Evolutionary conservation across 2,888 invertebrate species (phyloP), one percentile per base, ranked within the genome.

Genomic region (Campoletis raptor): DNA sequence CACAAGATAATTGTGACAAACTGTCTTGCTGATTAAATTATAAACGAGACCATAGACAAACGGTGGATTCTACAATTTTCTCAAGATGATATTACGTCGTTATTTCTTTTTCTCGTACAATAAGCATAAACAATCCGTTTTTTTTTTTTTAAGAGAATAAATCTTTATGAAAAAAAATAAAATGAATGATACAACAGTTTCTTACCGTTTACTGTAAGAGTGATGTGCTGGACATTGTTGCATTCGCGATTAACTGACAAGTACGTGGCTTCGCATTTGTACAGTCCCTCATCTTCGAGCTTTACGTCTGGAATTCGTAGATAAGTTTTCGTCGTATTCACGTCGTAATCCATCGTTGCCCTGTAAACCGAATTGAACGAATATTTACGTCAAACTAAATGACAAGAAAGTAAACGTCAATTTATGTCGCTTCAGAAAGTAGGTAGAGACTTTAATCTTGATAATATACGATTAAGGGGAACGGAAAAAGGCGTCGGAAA

Each of bases 181-280:
- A 70, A 61, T 7, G 42, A 45, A 40, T 24, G 21, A 37, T 21
- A 42, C 61, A 36, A 80, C 86, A 87, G 85, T 85, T 78, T 96
- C 97, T 97, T 94, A 98, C 97, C 97, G 93, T 97, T 96, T 6
- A 97, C 97, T 88, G 96, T 96, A 90, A 97, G 96, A 92, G 97
- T 97, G 87, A 97, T 97, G 93, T 97, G 96, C 93, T 97, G 97
- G 40, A 97, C 97, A 12, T 97, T 97, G 93, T 97, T 97, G 94
- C 98, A 98, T 89, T 97, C 97, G 0, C 96, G 96, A 90, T 93
- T 94, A 0, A 97, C 97, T 92, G 97, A 97, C 36, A 97, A 94
- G 94, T 97, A 97, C 0, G 97, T 97, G 92, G 97, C 97, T 94
- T 98, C 98, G 91, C 98, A 98, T 90, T 97, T 97, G 95, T 97